Conservation (phyloP, 2,888 invertebrate species). For the Caenorhabditis sp. region DNA sequence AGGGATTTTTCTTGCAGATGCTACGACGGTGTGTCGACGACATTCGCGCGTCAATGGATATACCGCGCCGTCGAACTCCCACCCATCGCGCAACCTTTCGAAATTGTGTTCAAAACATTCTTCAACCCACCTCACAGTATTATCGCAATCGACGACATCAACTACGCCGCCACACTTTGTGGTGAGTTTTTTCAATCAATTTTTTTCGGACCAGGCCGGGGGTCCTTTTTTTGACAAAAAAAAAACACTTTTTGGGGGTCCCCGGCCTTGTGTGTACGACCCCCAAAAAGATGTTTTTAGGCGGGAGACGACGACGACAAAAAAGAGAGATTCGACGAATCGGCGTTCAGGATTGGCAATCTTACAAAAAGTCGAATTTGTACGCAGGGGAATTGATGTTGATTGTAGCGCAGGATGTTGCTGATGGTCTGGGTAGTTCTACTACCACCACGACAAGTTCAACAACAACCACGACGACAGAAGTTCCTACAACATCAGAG, state of each 20-base stretch:
- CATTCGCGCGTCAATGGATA: conserved; percentile 65
- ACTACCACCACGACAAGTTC: conserved; percentile 10
- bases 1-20: too few relatives aligned
- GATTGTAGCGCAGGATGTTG: conserved; percentile 52
- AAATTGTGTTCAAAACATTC: conserved; percentile 61
- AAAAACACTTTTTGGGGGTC: neutral
- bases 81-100: conserved; percentile 64
- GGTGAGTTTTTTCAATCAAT: conserved; percentile 38
- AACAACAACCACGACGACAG: conserved; percentile 7
- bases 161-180: conserved; percentile 63
- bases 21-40: conserved; percentile 60
- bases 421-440: conserved; percentile 16
- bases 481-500: conserved; percentile 11
- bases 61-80: conserved; percentile 60
- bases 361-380: conserved; percentile 35
- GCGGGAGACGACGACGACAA: conserved; percentile 28
- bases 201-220: neutral
- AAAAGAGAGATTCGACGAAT: conserved; percentile 37
- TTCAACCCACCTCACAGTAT: conserved; percentile 61
- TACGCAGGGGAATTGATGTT: conserved; percentile 54
- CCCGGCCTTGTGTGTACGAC: neutral
- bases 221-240: neutral
- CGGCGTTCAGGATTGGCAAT: conserved; percentile 50
- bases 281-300: conserved; percentile 6
- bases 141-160: conserved; percentile 64